Evolutionary conservation across 2,113 vertebrate genomes (phyloP), one percentile per base, ranked within the genome.

Genomic region (Callithrix jacchus): DNA sequence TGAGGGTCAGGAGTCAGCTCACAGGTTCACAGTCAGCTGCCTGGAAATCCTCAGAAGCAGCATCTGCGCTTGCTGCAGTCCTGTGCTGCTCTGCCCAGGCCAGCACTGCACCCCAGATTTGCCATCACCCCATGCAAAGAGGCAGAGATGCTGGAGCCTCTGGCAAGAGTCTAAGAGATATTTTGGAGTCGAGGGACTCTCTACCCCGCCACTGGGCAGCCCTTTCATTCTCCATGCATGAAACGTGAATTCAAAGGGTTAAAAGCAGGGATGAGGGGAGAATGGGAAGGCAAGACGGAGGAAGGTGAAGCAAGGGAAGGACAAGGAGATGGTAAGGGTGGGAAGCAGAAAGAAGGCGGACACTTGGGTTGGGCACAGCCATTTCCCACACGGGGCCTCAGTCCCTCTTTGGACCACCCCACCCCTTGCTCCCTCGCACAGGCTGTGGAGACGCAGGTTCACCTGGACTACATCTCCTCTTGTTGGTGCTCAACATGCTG

Each of bases 61-160:
- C 18, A 4, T n/a, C 9, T 2, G 18, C 9, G 9, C 5, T 27
- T 3, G 3, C 35, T 42, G 40, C 0, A 1, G 11, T 32, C 12
- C 37, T 4, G 10, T 12, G 25, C 10, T 20, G 6, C 20, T 4
- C 58, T 35, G 5, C 8, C 32, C 18, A 13, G 37, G 16, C 40
- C 6, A 21, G 52, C 52, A 45, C 61, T 21, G 54, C 10, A 6
- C 32, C 5, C 73, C 16, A 2, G 13, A 5, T 82, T 42, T 21
- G 0, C 30, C 40, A 20, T 20, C 6, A 10, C n/a, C 5, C 2
- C 2, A 4, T 7, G n/a, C 42, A 30, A 40, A 3, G 4, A 58
- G n/a, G 25, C 58, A 1, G 54, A 27, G 23, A 45, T 16, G 71
- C 70, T 7, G 6, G 10, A 9, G n/a, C 27, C 21, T 27, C 56